Percentiles rank a stretch among this genome's conserved stretches.
phyloP scores from a whole-genome alignment of 2,113 vertebrate genomes.

The Phoenicopterus ruber region DNA sequence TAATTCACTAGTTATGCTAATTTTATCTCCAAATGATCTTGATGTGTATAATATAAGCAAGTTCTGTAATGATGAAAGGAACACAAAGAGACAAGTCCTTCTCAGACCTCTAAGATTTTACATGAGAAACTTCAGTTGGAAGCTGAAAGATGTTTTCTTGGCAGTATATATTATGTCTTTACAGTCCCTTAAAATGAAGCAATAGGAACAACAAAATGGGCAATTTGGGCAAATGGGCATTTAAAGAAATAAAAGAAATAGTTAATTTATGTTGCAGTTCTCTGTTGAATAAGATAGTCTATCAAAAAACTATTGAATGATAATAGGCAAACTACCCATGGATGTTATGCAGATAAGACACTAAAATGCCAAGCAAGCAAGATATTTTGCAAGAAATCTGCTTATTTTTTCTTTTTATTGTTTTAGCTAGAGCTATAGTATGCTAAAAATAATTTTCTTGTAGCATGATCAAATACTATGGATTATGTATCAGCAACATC shows the following conservation, averaged over 20 bases:
- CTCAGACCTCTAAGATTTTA: background rate
- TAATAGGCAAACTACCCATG: background rate
- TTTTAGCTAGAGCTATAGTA: background rate
- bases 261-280: background rate
- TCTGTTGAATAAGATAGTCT: background rate
- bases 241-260: background rate
- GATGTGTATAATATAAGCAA: background rate
- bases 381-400: background rate
- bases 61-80: background rate
- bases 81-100: background rate
- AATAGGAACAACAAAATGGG: background rate
- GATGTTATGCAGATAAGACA: background rate
- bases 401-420: background rate
- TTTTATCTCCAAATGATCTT: background rate
- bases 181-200: background rate
- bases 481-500: background rate
- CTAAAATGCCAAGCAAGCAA: background rate
- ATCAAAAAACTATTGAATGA: background rate
- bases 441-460: background rate
- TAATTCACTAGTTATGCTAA: background rate
- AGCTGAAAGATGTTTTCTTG: background rate
- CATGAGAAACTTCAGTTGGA: background rate
- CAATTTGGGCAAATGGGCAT: no score
- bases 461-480: background rate
- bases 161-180: background rate